phyloP scores from a whole-genome alignment of 1,140 invertebrate species.

The Drosophila mojavensis region DNA sequence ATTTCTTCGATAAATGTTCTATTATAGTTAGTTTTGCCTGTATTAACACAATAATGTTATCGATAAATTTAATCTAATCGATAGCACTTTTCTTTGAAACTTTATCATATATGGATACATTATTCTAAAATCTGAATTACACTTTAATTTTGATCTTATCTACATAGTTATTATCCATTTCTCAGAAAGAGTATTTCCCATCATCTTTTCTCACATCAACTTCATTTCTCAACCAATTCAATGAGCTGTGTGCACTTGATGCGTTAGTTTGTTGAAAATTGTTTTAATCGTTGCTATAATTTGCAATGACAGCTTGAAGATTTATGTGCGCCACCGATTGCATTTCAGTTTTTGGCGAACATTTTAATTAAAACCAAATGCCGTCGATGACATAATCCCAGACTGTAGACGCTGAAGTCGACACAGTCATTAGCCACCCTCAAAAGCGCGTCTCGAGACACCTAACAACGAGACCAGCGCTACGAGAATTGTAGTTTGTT shows the following conservation, averaged over 20 bases:
- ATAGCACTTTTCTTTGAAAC: no score
- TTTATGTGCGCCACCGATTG: conserved; percentile 40
- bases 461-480: conserved; percentile 25
- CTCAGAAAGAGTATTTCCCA: no score
- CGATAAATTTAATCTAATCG: no score
- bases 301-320: conserved; percentile 48
- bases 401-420: conserved; percentile 10
- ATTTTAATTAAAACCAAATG: conserved; percentile 76
- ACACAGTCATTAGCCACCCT: conserved; percentile 57
- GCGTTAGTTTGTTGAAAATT: conserved; percentile 63
- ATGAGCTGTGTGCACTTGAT: conserved; percentile 25
- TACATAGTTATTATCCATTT: no score
- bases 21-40: no score
- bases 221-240: background rate
- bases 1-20: no score
- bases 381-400: conserved; percentile 69
- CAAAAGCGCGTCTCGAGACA: conserved; percentile 44
- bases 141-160: no score
- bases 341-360: conserved; percentile 35
- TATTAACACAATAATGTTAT: no score
- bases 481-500: conserved; percentile 19
- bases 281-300: conserved; percentile 58
- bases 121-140: no score
- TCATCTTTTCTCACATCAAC: background rate
- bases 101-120: no score